Conservation (phyloP, 1,140 invertebrate species). For the Globodera ellingtonae region DNA sequence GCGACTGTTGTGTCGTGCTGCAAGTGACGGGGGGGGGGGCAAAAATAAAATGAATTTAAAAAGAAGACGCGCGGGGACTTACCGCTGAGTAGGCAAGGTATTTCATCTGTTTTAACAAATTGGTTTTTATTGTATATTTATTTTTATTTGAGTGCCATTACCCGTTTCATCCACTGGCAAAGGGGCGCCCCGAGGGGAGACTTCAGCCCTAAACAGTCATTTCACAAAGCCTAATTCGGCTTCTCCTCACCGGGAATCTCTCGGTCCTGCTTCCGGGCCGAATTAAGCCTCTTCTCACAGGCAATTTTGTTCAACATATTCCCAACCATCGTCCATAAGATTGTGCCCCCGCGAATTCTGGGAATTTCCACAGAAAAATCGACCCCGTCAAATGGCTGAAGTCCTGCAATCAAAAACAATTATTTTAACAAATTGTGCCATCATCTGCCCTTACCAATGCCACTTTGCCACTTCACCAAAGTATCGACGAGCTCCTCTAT, state of each 20-base stretch:
- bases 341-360: slow-evolving; percentile 35
- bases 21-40: slow-evolving; percentile 9
- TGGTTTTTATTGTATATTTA: not conserved
- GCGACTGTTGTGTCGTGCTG: slow-evolving; percentile 44
- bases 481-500: slow-evolving; percentile 18
- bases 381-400: slow-evolving; percentile 32
- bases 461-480: slow-evolving; percentile 6
- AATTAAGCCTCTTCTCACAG: slow-evolving; percentile 23
- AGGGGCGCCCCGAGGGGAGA: slow-evolving; percentile 20
- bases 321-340: slow-evolving; percentile 36
- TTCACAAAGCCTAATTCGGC: not conserved
- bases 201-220: slow-evolving; percentile 9
- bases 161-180: slow-evolving; percentile 40
- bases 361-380: slow-evolving; percentile 43
- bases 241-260: slow-evolving; percentile 12
- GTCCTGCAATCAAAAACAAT: slow-evolving; percentile 23
- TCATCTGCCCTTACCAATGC: slow-evolving; percentile 13
- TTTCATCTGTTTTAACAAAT: slow-evolving; percentile 23
- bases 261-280: not conserved
- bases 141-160: not conserved
- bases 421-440: not conserved
- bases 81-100: slow-evolving; percentile 51
- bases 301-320: slow-evolving; percentile 37
- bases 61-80: not conserved
- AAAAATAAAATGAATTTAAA: slow-evolving; percentile 9